phyloP scores from a whole-genome alignment of 2,113 vertebrate genomes.

The Oncorhynchus nerka region DNA sequence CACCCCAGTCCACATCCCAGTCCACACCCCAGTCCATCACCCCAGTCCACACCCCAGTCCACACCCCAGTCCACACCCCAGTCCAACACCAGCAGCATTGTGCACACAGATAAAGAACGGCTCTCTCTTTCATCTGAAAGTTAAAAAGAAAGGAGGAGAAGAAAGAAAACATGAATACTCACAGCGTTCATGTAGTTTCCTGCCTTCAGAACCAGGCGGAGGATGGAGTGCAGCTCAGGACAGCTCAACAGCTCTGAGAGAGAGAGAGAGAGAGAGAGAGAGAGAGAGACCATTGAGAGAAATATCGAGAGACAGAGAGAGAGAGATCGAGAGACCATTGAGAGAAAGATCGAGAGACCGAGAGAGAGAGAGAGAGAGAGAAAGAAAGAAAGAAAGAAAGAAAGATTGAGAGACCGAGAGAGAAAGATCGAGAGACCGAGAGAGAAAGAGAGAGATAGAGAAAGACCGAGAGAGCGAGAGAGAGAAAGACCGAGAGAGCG shows the following conservation, averaged over 20 bases:
- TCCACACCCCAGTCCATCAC: no score
- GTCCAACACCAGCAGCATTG: background rate
- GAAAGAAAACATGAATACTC: slow-evolving; percentile 48
- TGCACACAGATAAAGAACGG: slow-evolving; percentile 21
- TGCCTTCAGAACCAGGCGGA: slow-evolving; percentile 79
- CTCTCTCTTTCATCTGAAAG: slow-evolving; percentile 17
- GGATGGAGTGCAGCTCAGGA: slow-evolving; percentile 79
- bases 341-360: no score
- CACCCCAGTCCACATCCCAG: rapidly evolving
- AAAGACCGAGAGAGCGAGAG: background rate
- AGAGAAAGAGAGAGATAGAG: no score
- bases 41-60: background rate
- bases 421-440: no score
- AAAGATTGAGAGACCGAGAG: no score
- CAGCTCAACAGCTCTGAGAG: slow-evolving; percentile 77
- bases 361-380: no score
- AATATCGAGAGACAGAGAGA: no score
- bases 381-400: rapidly evolving
- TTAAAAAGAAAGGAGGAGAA: slow-evolving; percentile 13
- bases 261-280: slow-evolving; percentile 22
- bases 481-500: slow-evolving; percentile 8
- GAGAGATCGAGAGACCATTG: no score
- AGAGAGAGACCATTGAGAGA: no score
- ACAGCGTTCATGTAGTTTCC: slow-evolving; percentile 86
- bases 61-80: background rate